Evolutionary conservation across 2,888 invertebrate species (phyloP), one percentile per base, ranked within the genome.

Genomic region (Poecilus cupreus): DNA sequence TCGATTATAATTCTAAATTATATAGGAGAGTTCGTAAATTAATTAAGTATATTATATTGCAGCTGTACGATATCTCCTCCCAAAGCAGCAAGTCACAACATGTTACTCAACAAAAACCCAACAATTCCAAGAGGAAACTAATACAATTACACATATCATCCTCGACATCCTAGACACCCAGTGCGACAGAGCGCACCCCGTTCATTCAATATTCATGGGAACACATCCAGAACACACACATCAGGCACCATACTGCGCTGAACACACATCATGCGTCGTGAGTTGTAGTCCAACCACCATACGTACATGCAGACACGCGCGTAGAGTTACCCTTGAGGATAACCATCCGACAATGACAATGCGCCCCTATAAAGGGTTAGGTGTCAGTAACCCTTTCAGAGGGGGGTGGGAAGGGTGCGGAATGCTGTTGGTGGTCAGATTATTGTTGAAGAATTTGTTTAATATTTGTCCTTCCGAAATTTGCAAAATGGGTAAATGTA

Each of bases 171-270:
- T n/a, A 1, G 13, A 11, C 13, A n/a, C 13, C 8, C 16, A 37
- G 32, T 6, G 13, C 8, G 16, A 16, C 32, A 70, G 4, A 32
- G 4, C 75, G 49, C 54, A 74, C 49, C 51, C 32, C 20, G 78
- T 78, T 78, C 78, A 78, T 78, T 78, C 78, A 78, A 78, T 78
- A 78, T 78, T 78, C 78, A 78, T 78, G 78, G 78, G 78, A 78
- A 78, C 64, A 68, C 51, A 51, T 13, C 4, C 18, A 16, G 13
- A 8, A 49, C 18, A 49, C 16, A 26, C 26, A 26, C 4, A 3
- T 16, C 16, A 26, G 3, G 5, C 4, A 3, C 4, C 32, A 32
- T 8, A 32, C 32, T 32, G 32, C 4, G 32, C 4, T 32, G 4
- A 2, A 8, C 32, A 32, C 32, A 32, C 32, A 32, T 32, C 32